Conservation (phyloP, 1,140 invertebrate species). For the Monomorium pharaonis region DNA sequence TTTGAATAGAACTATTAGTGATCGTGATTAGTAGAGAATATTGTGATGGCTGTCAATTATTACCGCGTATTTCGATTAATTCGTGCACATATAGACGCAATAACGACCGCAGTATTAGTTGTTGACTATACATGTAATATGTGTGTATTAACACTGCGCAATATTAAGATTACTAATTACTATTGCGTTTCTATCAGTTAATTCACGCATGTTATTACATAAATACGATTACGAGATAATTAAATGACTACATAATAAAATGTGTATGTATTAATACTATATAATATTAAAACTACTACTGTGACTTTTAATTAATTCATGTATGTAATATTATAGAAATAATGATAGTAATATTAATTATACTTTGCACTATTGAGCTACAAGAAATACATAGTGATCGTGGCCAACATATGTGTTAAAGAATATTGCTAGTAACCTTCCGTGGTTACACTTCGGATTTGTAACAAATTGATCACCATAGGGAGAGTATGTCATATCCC, state of each 20-base stretch:
- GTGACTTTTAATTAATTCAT: neutral
- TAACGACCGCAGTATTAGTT: neutral
- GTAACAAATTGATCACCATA: too few species aligned
- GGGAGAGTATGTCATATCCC: too few species aligned
- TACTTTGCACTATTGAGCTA: neutral
- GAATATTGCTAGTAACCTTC: too few species aligned
- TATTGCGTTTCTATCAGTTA: too few species aligned
- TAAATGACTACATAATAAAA: neutral
- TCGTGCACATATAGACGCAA: neutral
- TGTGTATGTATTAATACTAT: neutral
- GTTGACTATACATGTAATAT: neutral
- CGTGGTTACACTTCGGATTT: too few species aligned
- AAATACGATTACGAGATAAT: neutral
- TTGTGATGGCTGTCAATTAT: neutral
- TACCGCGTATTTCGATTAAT: neutral
- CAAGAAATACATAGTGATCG: neutral
- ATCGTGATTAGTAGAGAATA: neutral
- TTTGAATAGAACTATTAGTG: neutral
- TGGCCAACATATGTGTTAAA: too few species aligned
- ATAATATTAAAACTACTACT: too few species aligned
- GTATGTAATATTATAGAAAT: neutral
- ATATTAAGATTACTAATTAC: too few species aligned
- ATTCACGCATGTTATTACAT: neutral
- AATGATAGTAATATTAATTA: neutral
- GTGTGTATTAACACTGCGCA: neutral